Percentiles rank a stretch among this genome's conserved stretches.
phyloP scores from a whole-genome alignment of 2,797 vertebrate genomes.

The Acanthurus leucopareius region DNA sequence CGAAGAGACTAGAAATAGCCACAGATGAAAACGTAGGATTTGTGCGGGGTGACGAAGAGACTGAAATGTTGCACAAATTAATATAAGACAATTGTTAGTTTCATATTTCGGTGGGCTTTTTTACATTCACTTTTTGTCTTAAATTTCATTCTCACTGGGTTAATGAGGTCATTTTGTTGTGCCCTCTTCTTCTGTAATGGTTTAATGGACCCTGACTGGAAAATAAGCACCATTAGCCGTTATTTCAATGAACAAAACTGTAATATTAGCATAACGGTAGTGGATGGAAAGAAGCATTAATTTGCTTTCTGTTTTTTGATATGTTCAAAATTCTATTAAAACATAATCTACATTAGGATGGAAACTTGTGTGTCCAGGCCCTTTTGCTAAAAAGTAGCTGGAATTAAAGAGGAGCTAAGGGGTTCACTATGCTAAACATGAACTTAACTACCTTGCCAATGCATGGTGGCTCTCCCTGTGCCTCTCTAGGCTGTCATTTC shows the following conservation, averaged over 20 bases:
- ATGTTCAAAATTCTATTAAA: not conserved
- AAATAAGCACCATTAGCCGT: not conserved
- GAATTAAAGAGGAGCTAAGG: not conserved
- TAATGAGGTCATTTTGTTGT: not conserved
- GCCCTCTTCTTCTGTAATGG: not conserved
- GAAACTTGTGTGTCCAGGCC: too few species aligned
- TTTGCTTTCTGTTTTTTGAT: not conserved
- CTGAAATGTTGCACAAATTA: too few species aligned
- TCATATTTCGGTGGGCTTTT: not conserved
- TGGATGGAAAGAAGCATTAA: not conserved
- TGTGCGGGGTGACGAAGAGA: too few species aligned
- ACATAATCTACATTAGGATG: not conserved
- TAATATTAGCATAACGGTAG: not conserved
- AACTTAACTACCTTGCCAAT: not conserved
- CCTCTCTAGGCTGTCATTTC: conserved; percentile 27
- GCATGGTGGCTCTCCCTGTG: conserved; percentile 17
- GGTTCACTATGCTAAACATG: conserved; percentile 2
- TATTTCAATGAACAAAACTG: too few species aligned
- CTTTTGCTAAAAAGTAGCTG: too few species aligned
- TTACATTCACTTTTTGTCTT: not conserved
- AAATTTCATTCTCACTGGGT: not conserved
- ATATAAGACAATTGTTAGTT: too few species aligned
- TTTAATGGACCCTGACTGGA: not conserved
- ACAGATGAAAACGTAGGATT: too few species aligned
- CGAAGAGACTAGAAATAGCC: too few species aligned